These are phyloP conservation scores for Standfussiana lucernea DNA, from an alignment of 2,888 invertebrate genomes.

Conservation along the genomic window DNA sequence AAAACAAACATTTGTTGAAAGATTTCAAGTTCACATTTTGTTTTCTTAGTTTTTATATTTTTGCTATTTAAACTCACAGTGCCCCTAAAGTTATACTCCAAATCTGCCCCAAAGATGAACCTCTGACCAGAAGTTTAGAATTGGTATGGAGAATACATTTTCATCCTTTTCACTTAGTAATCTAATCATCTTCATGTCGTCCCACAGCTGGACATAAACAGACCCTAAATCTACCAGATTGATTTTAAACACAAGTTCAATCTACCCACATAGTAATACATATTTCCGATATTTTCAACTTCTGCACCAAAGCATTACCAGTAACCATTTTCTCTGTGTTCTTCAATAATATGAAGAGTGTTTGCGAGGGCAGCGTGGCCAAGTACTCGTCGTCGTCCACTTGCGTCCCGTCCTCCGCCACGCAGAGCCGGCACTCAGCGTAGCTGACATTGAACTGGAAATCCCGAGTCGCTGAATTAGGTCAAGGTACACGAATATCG, in stretches of 20 bases:
- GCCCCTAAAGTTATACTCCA: background rate
- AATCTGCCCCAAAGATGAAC: background rate
- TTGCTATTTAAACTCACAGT: no score
- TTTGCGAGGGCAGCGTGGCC: slow-evolving; percentile 93
- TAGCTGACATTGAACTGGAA: slow-evolving; percentile 88
- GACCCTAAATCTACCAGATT: background rate
- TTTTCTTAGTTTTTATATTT: background rate
- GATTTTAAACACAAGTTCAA: background rate
- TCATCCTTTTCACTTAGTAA: background rate
- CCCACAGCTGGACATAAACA: background rate
- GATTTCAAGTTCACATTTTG: background rate
- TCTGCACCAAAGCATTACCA: slow-evolving; percentile 82
- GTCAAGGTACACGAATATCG: slow-evolving; percentile 80
- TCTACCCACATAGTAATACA: background rate
- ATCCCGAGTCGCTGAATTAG: slow-evolving; percentile 74
- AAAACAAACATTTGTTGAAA: background rate
- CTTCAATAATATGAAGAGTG: slow-evolving; percentile 92
- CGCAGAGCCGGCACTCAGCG: slow-evolving; percentile 88
- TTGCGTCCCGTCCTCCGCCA: slow-evolving; percentile 93
- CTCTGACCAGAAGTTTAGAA: background rate
- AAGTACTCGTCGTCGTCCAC: slow-evolving; percentile 95
- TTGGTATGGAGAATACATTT: background rate
- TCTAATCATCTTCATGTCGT: background rate
- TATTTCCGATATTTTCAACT: background rate
- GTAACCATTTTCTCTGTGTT: slow-evolving; percentile 90